Evolutionary conservation across 2,113 vertebrate genomes (phyloP).

Genomic region (Neogale vison): DNA sequence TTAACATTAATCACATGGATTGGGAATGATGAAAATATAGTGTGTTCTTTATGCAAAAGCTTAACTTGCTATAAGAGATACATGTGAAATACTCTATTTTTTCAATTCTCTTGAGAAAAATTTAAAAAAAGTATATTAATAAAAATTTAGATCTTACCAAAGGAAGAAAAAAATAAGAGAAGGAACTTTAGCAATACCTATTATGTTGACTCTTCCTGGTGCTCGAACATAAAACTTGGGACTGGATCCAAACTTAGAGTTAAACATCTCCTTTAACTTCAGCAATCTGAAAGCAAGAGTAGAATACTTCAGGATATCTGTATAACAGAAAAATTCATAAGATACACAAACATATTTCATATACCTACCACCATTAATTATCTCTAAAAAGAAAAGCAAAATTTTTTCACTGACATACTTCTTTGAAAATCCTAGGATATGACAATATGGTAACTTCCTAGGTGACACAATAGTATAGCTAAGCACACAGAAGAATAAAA

Average conservation of each 20-base stretch:
- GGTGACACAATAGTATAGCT: background rate
- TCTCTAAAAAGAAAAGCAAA: conserved; percentile 10
- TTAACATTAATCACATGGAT: background rate
- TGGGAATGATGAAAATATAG: background rate
- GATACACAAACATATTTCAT: background rate
- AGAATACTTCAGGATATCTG: conserved; percentile 61
- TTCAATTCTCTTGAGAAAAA: background rate
- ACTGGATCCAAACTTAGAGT: conserved; percentile 90
- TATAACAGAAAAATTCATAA: background rate
- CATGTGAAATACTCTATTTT: conserved; percentile 18
- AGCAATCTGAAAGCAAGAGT: conserved; percentile 88
- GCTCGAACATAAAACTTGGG: conserved; percentile 95
- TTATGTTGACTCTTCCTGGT: conserved; percentile 97
- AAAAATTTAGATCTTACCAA: conserved; percentile 8
- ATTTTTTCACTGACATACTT: background rate
- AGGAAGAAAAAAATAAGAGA: conserved; percentile 33
- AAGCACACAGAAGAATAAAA: background rate
- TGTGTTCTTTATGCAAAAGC: background rate
- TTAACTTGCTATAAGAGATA: background rate
- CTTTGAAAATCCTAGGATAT: background rate
- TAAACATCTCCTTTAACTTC: conserved; percentile 91
- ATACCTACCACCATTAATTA: background rate
- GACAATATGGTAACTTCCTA: background rate
- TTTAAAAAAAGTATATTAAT: background rate
- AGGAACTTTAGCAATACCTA: conserved; percentile 88